Percentiles rank a stretch among this genome's conserved stretches.
Conservation (phyloP, 2,888 invertebrate genomes). For the Fragum whitleyi region DNA sequence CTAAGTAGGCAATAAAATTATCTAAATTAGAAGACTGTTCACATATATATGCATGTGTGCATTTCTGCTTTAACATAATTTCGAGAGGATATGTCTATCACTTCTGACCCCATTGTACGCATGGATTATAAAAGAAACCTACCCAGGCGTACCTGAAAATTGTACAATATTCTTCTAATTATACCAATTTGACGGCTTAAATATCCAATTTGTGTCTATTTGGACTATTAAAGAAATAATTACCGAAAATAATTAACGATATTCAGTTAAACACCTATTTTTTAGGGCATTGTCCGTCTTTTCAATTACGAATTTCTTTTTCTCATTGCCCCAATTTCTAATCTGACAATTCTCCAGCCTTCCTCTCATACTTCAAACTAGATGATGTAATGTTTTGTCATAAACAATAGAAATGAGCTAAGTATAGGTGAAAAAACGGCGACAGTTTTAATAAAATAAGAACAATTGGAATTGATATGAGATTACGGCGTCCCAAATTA, state of each 20-base stretch:
- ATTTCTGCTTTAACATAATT: neutral
- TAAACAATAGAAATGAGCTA: too few species aligned
- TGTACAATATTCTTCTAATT: conserved; percentile 9
- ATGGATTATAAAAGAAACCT: neutral
- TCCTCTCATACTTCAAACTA: too few species aligned
- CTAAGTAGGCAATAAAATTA: too few species aligned
- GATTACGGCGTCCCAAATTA: too few species aligned
- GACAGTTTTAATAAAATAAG: too few species aligned
- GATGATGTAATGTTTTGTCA: too few species aligned
- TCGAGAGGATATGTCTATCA: neutral
- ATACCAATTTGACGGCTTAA: conserved; percentile 17
- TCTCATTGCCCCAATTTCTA: too few species aligned
- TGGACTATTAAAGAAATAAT: neutral
- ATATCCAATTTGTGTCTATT: conserved; percentile 18
- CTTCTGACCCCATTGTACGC: neutral
- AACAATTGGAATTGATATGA: too few species aligned
- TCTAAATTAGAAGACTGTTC: too few species aligned
- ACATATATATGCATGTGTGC: too few species aligned
- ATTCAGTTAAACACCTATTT: conserved; percentile 14
- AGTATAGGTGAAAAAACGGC: too few species aligned
- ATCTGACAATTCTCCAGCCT: too few species aligned
- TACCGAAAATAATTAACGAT: conserved; percentile 6
- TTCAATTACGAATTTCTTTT: neutral
- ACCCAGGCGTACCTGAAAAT: conserved; percentile 7
- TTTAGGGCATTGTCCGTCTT: neutral